Conservation (phyloP, 1,140 invertebrate genomes). For the Drosophila biarmipes region DNA sequence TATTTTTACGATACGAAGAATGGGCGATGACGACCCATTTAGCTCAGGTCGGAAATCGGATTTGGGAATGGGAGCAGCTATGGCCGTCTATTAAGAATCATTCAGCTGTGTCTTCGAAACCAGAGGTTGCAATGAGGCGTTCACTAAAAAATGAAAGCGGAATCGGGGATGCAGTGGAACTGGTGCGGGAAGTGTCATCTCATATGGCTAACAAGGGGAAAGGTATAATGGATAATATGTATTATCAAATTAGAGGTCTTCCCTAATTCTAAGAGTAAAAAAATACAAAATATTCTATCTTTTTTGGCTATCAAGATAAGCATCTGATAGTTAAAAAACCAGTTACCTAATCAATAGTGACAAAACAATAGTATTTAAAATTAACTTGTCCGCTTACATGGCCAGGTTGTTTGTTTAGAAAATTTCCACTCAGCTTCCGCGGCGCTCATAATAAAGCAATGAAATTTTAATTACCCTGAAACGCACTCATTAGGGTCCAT, state of each 20-base stretch:
- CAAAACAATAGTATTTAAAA: background rate
- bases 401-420: conserved; percentile 23
- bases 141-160: conserved; percentile 61
- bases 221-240: background rate
- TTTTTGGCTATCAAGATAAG: too few relatives aligned
- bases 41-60: conserved; percentile 61
- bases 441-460: conserved; percentile 35
- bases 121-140: conserved; percentile 51
- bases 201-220: background rate
- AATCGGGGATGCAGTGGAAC: conserved; percentile 28
- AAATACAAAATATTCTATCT: too few relatives aligned
- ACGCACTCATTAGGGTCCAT: conserved; percentile 41
- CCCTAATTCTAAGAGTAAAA: too few relatives aligned
- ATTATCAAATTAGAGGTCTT: background rate
- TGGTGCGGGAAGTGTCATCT: conserved; percentile 9
- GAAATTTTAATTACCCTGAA: conserved; percentile 43
- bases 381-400: background rate
- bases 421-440: background rate
- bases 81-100: conserved; percentile 46
- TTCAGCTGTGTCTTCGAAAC: conserved; percentile 43
- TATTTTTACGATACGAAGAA: conserved; percentile 70
- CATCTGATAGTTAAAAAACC: background rate
- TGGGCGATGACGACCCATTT: conserved; percentile 65
- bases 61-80: conserved; percentile 42
- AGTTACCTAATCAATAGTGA: conserved; percentile 15